phyloP scores from a whole-genome alignment of 2,888 invertebrate genomes.

The Hypsopygia costalis region DNA sequence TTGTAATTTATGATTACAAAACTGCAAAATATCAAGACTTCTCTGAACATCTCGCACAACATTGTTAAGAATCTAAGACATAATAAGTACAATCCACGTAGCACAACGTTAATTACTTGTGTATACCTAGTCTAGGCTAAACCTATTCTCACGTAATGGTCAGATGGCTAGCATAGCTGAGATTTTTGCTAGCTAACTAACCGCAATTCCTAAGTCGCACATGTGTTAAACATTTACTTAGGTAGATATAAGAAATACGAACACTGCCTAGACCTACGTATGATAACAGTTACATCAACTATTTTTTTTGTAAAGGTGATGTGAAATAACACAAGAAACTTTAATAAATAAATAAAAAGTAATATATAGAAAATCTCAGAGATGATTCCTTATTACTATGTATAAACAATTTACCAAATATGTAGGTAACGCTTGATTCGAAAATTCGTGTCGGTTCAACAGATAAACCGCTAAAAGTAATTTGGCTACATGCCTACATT shows the following conservation, averaged over 20 bases:
- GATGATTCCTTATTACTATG: too few relatives aligned
- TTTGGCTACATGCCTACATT: conserved; percentile 66
- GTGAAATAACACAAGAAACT: too few relatives aligned
- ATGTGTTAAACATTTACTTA: conserved; percentile 15
- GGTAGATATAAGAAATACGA: too few relatives aligned
- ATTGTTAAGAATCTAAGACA: conserved; percentile 4
- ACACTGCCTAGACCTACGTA: too few relatives aligned
- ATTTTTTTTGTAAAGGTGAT: too few relatives aligned
- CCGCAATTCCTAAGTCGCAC: conserved; percentile 36
- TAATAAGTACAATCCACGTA: conserved; percentile 12
- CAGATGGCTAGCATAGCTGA: conserved; percentile 23
- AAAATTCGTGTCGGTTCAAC: too few relatives aligned
- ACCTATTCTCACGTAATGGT: conserved; percentile 21
- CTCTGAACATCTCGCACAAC: conserved; percentile 10
- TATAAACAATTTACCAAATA: too few relatives aligned
- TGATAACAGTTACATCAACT: too few relatives aligned
- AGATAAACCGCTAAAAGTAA: conserved; percentile 28
- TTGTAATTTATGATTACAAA: not conserved
- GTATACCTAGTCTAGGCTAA: conserved; percentile 12
- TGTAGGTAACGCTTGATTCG: too few relatives aligned
- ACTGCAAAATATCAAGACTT: conserved; percentile 1
- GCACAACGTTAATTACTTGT: conserved; percentile 17
- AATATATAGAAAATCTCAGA: too few relatives aligned
- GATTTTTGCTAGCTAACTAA: conserved; percentile 39
- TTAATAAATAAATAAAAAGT: too few relatives aligned